Base-by-base conservation (phyloP, 2,797 vertebrate species). In the Pelodytes ibericus region DNA sequence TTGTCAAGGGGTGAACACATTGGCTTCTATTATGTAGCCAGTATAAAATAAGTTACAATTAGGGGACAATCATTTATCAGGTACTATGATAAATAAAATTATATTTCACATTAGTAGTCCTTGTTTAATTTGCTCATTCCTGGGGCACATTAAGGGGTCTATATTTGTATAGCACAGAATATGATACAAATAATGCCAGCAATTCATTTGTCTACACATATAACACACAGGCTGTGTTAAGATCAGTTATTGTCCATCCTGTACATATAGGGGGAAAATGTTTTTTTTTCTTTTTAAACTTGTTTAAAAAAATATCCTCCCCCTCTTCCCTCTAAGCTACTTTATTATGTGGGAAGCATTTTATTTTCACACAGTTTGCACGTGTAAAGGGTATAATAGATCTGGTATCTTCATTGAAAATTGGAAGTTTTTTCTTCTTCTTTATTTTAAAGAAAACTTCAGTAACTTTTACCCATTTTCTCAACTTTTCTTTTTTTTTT, bases 391-490 rank as follows among this genome's bases (percentile, higher is more conserved):
- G 57, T 87, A 96, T 95, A 98, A 98, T 89, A 95, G 95, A 72
- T 88, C 86, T 56, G 80, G 90, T 91, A 94, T 89, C 90, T 88
- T 91, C 93, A 94, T 95, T 95, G 94, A 94, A 94, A 91, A 88
- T 89, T 91, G 92, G 88, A 90, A 73, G 33, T 69, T 79, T 78
- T 72, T 66, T 87, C 88, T 80, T 58, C 31, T 67, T 79, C 79
- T 80, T 75, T 66, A 77, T 91, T 92, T 88, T 87, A 92, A 95
- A 93, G 93, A 92, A 93, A 95, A 97, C 94, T 91, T 94, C 94
- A 88, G 86, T 90, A 97, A 95, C 95, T 98, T 94, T 94, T 90
- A 91, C 90, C 94, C 92, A 87, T 95, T 98, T 96, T 95, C 94
- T 94, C 93, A 91, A 95, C 93, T 93, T 94, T 80, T 93, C 18